Conservation (phyloP, 2,797 vertebrate genomes). For the Brotogeris chrysoptera region DNA sequence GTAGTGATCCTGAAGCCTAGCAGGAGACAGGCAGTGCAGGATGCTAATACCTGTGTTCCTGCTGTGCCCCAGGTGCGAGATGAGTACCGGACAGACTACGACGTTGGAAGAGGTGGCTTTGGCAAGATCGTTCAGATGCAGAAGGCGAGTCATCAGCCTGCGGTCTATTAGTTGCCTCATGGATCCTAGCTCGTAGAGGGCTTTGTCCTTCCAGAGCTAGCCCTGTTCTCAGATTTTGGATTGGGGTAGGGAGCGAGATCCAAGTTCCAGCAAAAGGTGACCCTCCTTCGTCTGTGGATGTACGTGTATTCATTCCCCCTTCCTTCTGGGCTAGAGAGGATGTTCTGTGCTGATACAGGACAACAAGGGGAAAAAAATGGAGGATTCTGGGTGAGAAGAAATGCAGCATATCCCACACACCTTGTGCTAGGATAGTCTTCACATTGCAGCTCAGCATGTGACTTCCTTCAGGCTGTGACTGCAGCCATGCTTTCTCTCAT, state of each 20-base stretch:
- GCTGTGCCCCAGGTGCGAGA: constrained; percentile 66
- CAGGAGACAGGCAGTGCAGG: background rate
- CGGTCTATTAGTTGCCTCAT: constrained; percentile 17
- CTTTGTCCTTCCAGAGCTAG: constrained; percentile 22
- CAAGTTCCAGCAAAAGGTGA: constrained; percentile 38
- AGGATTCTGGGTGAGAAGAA: constrained; percentile 34
- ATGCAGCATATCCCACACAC: background rate
- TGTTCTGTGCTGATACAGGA: constrained; percentile 34
- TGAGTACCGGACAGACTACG: constrained; percentile 72
- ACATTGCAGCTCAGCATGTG: background rate
- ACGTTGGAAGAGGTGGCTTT: constrained; percentile 74
- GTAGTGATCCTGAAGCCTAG: background rate
- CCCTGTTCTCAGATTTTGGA: background rate
- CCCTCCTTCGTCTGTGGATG: constrained; percentile 48
- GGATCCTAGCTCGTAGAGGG: background rate
- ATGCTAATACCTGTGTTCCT: background rate
- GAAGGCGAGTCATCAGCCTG: constrained; percentile 59
- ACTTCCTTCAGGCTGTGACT: background rate
- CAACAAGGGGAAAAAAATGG: background rate
- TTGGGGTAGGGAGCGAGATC: background rate
- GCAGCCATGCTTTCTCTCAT: background rate
- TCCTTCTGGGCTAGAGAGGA: constrained; percentile 34
- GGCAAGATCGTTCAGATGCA: constrained; percentile 72
- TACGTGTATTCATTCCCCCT: constrained; percentile 35
- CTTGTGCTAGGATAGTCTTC: background rate